phyloP scores from a whole-genome alignment of 2,113 vertebrate genomes.

The Anguilla rostrata region DNA sequence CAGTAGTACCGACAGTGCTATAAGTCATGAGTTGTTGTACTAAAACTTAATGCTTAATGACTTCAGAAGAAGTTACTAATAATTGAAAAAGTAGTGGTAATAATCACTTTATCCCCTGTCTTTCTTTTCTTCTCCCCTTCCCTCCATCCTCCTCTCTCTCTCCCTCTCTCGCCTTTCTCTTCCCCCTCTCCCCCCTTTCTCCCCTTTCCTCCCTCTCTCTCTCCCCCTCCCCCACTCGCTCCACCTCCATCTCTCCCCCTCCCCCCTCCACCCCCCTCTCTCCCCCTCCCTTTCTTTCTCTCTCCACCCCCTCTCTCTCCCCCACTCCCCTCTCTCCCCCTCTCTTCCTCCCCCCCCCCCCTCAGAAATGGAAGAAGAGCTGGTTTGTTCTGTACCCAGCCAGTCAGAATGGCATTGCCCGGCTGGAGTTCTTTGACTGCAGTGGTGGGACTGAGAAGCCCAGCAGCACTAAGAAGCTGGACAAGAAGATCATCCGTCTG shows the following conservation, averaged over 20 bases:
- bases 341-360: no score
- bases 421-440: constrained; percentile 89
- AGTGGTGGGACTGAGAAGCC: constrained; percentile 73
- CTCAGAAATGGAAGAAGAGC: constrained; percentile 92
- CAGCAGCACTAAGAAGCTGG: constrained; percentile 70
- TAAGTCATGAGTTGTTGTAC: no score
- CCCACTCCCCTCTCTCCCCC: background rate
- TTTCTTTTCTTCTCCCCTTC: no score
- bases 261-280: background rate
- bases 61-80: no score
- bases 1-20: no score
- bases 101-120: no score
- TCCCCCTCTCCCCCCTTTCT: background rate
- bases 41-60: no score
- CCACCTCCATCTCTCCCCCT: background rate
- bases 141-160: background rate
- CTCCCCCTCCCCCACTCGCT: constrained; percentile 1
- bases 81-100: no score
- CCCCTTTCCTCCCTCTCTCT: constrained; percentile 21
- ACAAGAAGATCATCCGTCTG: constrained; percentile 90
- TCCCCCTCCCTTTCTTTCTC: background rate
- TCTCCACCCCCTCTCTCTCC: background rate
- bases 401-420: constrained; percentile 89
- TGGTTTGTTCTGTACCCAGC: constrained; percentile 91
- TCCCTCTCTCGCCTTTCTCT: background rate